Conservation (phyloP, 2,113 vertebrate genomes). For the Lamprotornis superbus region DNA sequence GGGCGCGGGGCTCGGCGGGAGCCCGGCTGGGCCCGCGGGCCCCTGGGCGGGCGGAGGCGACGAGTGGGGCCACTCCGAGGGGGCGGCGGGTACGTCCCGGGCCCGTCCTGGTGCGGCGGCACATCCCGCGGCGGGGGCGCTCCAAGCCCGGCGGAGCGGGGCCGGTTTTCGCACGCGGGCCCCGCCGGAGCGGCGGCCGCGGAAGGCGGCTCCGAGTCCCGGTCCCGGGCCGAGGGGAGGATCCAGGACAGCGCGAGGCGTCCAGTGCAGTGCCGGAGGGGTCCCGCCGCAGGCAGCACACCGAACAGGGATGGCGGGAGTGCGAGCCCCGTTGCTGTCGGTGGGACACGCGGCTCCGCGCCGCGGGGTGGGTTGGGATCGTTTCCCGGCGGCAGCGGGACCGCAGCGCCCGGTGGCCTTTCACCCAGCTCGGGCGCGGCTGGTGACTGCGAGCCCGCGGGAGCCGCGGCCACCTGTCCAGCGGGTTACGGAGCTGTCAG, state of each 20-base stretch:
- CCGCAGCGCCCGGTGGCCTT: background rate
- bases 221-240: background rate
- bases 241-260: background rate
- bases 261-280: background rate
- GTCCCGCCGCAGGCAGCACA: background rate
- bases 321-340: background rate
- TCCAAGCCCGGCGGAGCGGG: too few species aligned
- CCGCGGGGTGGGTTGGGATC: background rate
- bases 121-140: too few species aligned
- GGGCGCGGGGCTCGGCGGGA: too few species aligned
- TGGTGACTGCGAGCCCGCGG: background rate
- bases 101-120: too few species aligned
- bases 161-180: background rate
- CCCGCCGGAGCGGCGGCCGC: background rate
- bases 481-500: slow-evolving; percentile 26
- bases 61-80: too few species aligned
- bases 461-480: background rate
- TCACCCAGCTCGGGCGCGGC: background rate
- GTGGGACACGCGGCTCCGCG: too few species aligned
- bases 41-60: too few species aligned
- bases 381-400: background rate
- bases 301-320: too few species aligned
- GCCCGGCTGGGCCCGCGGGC: too few species aligned
- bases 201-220: background rate
- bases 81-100: too few species aligned